A percentile compares a stretch with the other conserved stretches of the same genome.
Evolutionary conservation across 2,888 invertebrate genomes (phyloP).

Genomic region (Acrobasis suavella): DNA sequence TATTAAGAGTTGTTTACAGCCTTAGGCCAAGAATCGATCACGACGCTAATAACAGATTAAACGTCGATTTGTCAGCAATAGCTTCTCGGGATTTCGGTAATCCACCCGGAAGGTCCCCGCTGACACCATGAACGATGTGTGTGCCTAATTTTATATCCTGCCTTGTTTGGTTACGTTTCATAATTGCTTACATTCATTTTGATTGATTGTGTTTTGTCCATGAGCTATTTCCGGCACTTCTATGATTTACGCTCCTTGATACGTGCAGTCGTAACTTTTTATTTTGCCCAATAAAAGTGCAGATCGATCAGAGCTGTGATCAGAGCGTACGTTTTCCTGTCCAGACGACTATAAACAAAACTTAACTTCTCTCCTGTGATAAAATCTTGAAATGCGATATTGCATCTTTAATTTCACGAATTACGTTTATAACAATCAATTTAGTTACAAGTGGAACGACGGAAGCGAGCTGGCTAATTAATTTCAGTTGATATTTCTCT

Average conservation of each 20-base stretch:
- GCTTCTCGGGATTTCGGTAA: constrained; percentile 37
- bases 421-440: constrained; percentile 40
- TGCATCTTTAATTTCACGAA: constrained; percentile 20
- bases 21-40: constrained; percentile 36
- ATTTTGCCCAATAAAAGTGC: constrained; percentile 2
- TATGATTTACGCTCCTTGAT: constrained; percentile 11
- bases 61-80: constrained; percentile 32
- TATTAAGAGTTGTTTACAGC: constrained; percentile 30
- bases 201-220: constrained; percentile 20
- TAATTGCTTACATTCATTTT: constrained; percentile 14
- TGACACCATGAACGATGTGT: constrained; percentile 21
- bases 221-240: constrained; percentile 17
- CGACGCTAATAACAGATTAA: constrained; percentile 33
- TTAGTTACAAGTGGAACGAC: constrained; percentile 45
- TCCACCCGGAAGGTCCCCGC: constrained; percentile 35
- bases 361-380: constrained; percentile 7
- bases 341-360: constrained; percentile 11
- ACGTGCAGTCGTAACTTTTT: neutral
- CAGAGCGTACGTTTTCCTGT: neutral
- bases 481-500: constrained; percentile 63
- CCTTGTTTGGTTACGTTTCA: constrained; percentile 12
- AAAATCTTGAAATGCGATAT: constrained; percentile 21
- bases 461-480: constrained; percentile 57
- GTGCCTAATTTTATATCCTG: constrained; percentile 17
- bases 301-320: neutral